phyloP scores from a whole-genome alignment of 2,113 vertebrate species.

The Rissa tridactyla region DNA sequence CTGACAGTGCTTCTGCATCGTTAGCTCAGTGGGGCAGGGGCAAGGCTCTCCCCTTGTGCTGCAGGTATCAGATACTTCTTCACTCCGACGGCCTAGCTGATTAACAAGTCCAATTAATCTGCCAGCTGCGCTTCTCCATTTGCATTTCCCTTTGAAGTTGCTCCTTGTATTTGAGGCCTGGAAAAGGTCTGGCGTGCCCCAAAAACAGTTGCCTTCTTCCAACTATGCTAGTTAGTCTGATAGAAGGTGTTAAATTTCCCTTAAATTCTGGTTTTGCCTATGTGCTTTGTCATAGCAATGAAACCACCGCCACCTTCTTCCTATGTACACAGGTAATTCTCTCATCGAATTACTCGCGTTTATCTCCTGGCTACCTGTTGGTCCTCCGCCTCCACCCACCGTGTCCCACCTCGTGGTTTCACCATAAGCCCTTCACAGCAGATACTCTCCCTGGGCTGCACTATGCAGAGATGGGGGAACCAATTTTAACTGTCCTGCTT shows the following conservation, averaged over 20 bases:
- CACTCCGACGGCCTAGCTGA: not conserved
- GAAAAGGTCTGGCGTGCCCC: not conserved
- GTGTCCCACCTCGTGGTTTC: not conserved
- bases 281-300: not conserved
- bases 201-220: not conserved
- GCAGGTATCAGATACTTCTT: not conserved
- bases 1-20: not conserved
- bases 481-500: not conserved
- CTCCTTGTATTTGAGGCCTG: not conserved
- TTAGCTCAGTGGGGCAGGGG: not conserved
- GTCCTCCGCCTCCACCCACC: rapidly evolving
- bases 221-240: not conserved
- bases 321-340: not conserved
- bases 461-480: not conserved
- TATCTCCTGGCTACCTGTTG: not conserved
- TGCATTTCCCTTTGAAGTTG: conserved; percentile 42
- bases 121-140: not conserved
- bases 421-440: not conserved
- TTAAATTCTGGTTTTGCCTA: not conserved
- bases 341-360: not conserved
- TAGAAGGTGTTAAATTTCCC: not conserved
- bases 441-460: not conserved
- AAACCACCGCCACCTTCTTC: not conserved
- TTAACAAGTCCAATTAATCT: conserved; percentile 46
- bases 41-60: not conserved